phyloP scores from a whole-genome alignment of 2,888 invertebrate genomes.

The Scaptomyza tumidula region DNA sequence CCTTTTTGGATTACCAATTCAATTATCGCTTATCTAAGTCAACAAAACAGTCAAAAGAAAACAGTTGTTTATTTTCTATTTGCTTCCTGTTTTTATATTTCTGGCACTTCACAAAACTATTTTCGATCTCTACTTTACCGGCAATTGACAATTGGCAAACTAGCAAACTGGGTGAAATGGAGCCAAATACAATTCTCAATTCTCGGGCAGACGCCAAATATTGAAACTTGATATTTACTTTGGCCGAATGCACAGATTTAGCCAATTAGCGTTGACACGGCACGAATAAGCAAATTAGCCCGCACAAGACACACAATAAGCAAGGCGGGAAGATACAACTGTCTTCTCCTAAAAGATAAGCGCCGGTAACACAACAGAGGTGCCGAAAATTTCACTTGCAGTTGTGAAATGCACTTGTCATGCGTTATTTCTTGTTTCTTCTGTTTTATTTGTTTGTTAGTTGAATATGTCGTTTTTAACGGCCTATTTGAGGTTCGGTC shows the following conservation, averaged over 20 bases:
- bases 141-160: slow-evolving; percentile 34
- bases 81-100: background rate
- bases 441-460: slow-evolving; percentile 17
- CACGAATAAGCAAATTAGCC: slow-evolving; percentile 46
- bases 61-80: slow-evolving; percentile 15
- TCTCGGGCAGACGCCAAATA: slow-evolving; percentile 51
- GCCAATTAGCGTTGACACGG: slow-evolving; percentile 68
- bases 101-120: slow-evolving; percentile 38
- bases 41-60: slow-evolving; percentile 37
- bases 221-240: slow-evolving; percentile 69
- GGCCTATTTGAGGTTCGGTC: slow-evolving; percentile 43
- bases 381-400: slow-evolving; percentile 55
- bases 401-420: slow-evolving; percentile 56
- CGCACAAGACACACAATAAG: slow-evolving; percentile 23
- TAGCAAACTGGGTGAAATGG: slow-evolving; percentile 13
- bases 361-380: slow-evolving; percentile 46
- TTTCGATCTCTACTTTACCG: slow-evolving; percentile 42
- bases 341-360: slow-evolving; percentile 3
- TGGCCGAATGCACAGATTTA: slow-evolving; percentile 48
- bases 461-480: slow-evolving; percentile 56
- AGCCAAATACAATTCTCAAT: slow-evolving; percentile 28
- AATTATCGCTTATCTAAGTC: slow-evolving; percentile 9
- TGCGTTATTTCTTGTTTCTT: slow-evolving; percentile 6
- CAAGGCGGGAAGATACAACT: background rate
- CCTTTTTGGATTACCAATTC: slow-evolving; percentile 50